Conservation (phyloP, 2,113 vertebrate genomes). For the Prunella himalayana region DNA sequence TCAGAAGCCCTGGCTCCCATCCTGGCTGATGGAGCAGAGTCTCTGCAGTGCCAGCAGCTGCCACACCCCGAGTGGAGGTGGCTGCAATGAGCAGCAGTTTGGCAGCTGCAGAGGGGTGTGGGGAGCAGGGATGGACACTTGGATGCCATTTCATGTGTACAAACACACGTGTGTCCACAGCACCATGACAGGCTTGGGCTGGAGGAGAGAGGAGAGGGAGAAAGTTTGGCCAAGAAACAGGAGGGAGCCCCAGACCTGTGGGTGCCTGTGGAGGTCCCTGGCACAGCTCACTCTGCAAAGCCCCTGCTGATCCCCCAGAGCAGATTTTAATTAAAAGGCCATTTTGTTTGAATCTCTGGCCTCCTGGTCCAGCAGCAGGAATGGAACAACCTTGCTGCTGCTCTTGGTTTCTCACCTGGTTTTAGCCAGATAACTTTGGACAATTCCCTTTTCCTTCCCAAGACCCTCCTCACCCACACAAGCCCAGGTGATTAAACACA, state of each 20-base stretch:
- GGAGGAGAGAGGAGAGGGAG: background rate
- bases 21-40: background rate
- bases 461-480: background rate
- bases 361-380: background rate
- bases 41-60: background rate
- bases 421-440: background rate
- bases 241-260: background rate
- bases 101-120: background rate
- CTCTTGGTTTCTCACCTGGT: background rate
- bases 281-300: background rate
- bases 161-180: background rate
- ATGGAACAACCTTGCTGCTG: background rate
- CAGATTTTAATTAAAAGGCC: background rate
- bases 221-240: background rate
- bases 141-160: background rate
- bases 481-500: background rate
- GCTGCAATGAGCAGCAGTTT: background rate
- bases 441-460: background rate
- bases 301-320: background rate
- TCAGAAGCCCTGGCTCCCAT: background rate
- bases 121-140: background rate
- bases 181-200: background rate
- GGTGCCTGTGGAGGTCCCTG: background rate
- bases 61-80: background rate
- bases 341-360: background rate